Evolutionary conservation across 2,888 invertebrate species (phyloP).

Genomic region (Drosophila pullipes): DNA sequence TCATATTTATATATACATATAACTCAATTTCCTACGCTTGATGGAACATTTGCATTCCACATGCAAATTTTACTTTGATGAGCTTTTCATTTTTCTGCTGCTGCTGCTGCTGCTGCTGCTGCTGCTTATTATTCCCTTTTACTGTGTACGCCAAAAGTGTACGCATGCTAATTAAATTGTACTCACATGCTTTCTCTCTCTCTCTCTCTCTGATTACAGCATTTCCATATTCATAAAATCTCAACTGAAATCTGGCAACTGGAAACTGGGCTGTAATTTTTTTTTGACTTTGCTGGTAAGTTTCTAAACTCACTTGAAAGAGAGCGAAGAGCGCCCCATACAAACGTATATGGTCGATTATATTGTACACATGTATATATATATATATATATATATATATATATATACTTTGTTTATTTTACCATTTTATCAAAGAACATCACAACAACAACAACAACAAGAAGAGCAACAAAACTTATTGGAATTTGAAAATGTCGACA

Average conservation of each 20-base stretch:
- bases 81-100: constrained; percentile 26
- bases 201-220: constrained; percentile 41
- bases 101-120: constrained; percentile 9
- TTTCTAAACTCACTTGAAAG: constrained; percentile 14
- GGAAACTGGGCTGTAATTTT: constrained; percentile 16
- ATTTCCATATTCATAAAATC: constrained; percentile 54
- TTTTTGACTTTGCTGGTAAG: constrained; percentile 46
- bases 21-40: constrained; percentile 39
- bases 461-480: constrained; percentile 55
- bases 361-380: neutral
- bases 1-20: constrained; percentile 12
- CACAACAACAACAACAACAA: constrained; percentile 39
- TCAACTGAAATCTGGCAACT: constrained; percentile 20
- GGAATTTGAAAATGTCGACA: constrained; percentile 72
- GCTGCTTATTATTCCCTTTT: constrained; percentile 34
- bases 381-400: neutral
- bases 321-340: constrained; percentile 6
- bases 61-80: constrained; percentile 43
- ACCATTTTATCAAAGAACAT: constrained; percentile 51
- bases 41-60: constrained; percentile 39
- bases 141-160: constrained; percentile 43
- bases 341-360: neutral
- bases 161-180: constrained; percentile 67
- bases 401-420: constrained; percentile 37
- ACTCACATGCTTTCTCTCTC: neutral